A percentile compares a stretch with the other conserved stretches of the same genome.
Conservation (phyloP, 2,888 invertebrate species). For the Macaria liturata region DNA sequence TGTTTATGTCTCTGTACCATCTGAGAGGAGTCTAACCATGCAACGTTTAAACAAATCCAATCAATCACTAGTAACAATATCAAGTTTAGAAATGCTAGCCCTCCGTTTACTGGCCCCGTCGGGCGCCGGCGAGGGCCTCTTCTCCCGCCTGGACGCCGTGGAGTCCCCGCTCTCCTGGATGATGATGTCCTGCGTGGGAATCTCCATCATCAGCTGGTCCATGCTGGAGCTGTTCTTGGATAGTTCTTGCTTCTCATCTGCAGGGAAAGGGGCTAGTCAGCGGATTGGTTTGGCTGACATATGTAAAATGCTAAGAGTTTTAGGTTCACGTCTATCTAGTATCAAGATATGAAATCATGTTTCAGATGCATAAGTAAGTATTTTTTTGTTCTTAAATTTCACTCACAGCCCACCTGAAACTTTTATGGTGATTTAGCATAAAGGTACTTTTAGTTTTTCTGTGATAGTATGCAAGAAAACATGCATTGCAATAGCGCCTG, state of each 20-base stretch:
- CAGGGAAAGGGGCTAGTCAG: conserved; percentile 33
- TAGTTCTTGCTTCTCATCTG: conserved; percentile 57
- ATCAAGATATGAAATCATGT: too few relatives aligned
- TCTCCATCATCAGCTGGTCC: conserved; percentile 61
- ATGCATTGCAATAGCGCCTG: too few relatives aligned
- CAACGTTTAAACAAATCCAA: conserved; percentile 4
- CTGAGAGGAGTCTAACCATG: too few relatives aligned
- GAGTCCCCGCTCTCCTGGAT: conserved; percentile 49
- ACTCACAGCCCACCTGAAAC: too few relatives aligned
- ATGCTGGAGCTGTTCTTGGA: conserved; percentile 50
- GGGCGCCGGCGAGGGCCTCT: conserved; percentile 57
- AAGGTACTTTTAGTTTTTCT: too few relatives aligned
- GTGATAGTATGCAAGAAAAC: too few relatives aligned
- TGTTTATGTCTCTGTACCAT: too few relatives aligned
- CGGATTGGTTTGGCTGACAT: neutral
- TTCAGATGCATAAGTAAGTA: too few relatives aligned
- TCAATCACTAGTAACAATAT: conserved; percentile 42
- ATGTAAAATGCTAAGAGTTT: too few relatives aligned
- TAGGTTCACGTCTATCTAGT: too few relatives aligned
- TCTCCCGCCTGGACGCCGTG: conserved; percentile 28
- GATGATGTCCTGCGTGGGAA: conserved; percentile 64
- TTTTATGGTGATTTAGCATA: too few relatives aligned
- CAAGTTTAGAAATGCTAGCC: conserved; percentile 45
- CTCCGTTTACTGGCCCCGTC: conserved; percentile 52
- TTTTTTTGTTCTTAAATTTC: too few relatives aligned